These are phyloP conservation scores for Musca vetustissima DNA, from an alignment of 1,140 invertebrate genomes.

Conservation along the genomic window DNA sequence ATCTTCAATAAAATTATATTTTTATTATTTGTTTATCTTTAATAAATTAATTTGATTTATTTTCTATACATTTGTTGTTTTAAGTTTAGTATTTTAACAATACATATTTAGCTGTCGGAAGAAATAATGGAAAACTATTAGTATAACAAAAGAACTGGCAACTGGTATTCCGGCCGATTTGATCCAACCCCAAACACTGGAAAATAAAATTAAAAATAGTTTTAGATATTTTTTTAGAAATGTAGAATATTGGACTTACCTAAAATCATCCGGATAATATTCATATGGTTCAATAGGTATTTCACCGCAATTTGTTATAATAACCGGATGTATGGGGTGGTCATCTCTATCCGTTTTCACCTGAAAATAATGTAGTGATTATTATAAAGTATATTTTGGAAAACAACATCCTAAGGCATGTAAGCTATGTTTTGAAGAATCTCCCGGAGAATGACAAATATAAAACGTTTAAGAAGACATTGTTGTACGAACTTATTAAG, in stretches of 20 bases:
- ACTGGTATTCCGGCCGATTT: conserved; percentile 72
- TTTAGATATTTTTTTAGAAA: neutral
- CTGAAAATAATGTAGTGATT: conserved; percentile 56
- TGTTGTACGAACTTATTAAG: no score
- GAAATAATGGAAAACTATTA: conserved; percentile 76
- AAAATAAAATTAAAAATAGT: conserved; percentile 48
- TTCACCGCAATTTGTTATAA: conserved; percentile 68
- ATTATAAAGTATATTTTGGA: no score
- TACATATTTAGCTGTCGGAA: conserved; percentile 65
- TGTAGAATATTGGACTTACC: conserved; percentile 55
- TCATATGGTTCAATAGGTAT: conserved; percentile 65
- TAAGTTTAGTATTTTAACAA: conserved; percentile 38
- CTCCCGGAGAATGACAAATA: no score
- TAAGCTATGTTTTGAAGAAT: no score
- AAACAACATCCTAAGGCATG: no score
- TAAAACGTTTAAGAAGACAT: no score
- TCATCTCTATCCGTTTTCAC: conserved; percentile 75
- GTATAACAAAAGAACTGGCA: conserved; percentile 71
- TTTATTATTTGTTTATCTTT: conserved; percentile 1
- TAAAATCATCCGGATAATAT: conserved; percentile 67
- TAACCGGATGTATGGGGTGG: conserved; percentile 66
- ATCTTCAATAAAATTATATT: neutral
- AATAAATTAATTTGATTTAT: conserved; percentile 25
- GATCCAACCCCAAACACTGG: conserved; percentile 72
- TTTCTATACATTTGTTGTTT: no score